These are phyloP conservation scores for Bujurquina vittata DNA, from an alignment of 2,113 vertebrate species.

Conservation along the genomic window DNA sequence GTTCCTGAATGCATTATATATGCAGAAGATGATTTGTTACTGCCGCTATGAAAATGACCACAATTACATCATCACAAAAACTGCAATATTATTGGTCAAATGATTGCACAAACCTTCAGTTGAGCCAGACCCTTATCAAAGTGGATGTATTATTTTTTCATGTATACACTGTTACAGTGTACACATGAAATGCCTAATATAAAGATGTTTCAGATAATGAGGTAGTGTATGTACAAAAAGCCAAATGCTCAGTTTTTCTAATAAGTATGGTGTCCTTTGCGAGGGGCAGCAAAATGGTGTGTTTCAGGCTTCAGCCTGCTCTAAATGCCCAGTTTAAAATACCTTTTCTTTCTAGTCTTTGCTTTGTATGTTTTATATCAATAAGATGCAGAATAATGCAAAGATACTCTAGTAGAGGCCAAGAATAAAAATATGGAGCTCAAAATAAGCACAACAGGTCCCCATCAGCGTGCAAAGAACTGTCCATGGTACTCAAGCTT, in stretches of 20 bases:
- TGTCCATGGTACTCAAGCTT: background rate
- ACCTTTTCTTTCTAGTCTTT: background rate
- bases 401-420: background rate
- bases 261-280: background rate
- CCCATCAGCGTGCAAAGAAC: background rate
- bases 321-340: background rate
- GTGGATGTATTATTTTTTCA: background rate
- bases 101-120: background rate
- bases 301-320: too few species aligned
- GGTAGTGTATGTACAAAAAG: background rate
- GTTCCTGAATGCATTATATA: accelerated
- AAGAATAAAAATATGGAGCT: background rate
- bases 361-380: background rate
- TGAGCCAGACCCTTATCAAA: background rate
- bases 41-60: background rate
- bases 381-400: background rate
- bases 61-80: background rate
- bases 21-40: background rate
- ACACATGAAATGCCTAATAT: background rate
- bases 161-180: too few species aligned
- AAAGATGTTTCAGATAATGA: background rate
- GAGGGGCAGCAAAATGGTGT: too few species aligned
- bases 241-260: background rate
- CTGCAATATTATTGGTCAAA: background rate
- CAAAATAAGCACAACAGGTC: background rate